These are phyloP conservation scores for Athalia rosae DNA, from an alignment of 2,888 invertebrate genomes.

Conservation along the genomic window DNA sequence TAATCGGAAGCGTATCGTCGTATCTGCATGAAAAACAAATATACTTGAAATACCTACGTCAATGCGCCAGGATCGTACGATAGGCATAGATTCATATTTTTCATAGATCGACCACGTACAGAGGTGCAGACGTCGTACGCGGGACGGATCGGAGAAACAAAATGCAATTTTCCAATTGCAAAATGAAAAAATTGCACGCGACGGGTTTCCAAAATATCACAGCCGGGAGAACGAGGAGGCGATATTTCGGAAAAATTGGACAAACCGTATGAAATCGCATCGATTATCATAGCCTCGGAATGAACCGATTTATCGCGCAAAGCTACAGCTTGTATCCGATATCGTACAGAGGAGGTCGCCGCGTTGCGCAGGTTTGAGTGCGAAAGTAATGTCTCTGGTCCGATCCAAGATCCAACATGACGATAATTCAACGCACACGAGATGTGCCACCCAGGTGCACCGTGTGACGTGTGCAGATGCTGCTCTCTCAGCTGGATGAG, in stretches of 20 bases:
- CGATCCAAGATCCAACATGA: slow-evolving; percentile 62
- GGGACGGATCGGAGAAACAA: too few relatives aligned
- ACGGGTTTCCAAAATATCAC: background rate
- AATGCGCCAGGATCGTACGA: background rate
- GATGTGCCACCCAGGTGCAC: slow-evolving; percentile 45
- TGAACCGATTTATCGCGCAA: background rate
- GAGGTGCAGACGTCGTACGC: too few relatives aligned
- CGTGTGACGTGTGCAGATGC: slow-evolving; percentile 42
- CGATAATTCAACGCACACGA: slow-evolving; percentile 62
- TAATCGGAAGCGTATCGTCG: background rate
- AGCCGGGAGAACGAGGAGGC: background rate
- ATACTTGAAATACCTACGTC: slow-evolving; percentile 1
- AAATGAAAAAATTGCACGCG: too few relatives aligned
- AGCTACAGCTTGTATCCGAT: too few relatives aligned
- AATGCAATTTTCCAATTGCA: background rate
- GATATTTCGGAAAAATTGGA: too few relatives aligned
- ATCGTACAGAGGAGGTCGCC: background rate
- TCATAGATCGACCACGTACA: too few relatives aligned
- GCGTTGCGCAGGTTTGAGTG: slow-evolving; percentile 35
- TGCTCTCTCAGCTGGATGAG: background rate
- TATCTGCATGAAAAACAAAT: background rate
- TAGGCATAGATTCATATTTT: too few relatives aligned
- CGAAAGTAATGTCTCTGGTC: slow-evolving; percentile 62
- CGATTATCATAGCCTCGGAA: background rate
- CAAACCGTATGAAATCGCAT: background rate